Evolutionary conservation across 2,888 invertebrate species (phyloP), one percentile per base, ranked within the genome.

Genomic region (Himalopsyche anomala): DNA sequence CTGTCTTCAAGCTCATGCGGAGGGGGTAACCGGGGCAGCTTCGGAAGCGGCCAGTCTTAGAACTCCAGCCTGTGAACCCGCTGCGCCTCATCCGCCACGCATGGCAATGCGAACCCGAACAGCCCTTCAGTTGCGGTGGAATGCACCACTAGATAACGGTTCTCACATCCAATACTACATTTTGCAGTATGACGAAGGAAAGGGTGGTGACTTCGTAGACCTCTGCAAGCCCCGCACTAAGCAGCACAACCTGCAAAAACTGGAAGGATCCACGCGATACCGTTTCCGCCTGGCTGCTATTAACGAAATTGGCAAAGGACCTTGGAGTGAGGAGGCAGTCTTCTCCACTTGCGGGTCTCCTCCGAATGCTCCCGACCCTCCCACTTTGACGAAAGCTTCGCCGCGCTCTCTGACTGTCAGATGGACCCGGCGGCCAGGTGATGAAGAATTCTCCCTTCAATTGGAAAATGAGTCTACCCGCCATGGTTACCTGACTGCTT

Each of bases 1-100:
- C 89, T 96, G 96, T 90, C 93, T 96, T 89, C 96, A 96, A 91
- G 96, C 97, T 89, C 95, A 96, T 90, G 92, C 96, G 88, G 96
- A 97, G 89, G 95, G 95, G 90, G 91, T 96, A 88, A 95, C 95
- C 88, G 97, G 97, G 83, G 94, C 95, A 62, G 95, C 96, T 11
- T 96, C 96, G 87, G 96, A 96, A 90, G 95, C 96, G 85, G 95
- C 96, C 87, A 95, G 95, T 89, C 97, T 98, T 92, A 94, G 94
- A 89, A 98, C 98, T 54, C 95, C 96, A 38, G 91, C 96, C 86
- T 97, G 97, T 90, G 96, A 96, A 90, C 98, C 98, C 38, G 97
- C 96, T 89, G 93, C 93, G 88, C 94, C 95, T 89, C 91, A 95
- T 84, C 95, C 97, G 82, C 96, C 96, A 82, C 96, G 97, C 91